These are phyloP conservation scores for Petrocephalus schoutedeni DNA, from an alignment of 2,797 vertebrate genomes.

Conservation along the genomic window DNA sequence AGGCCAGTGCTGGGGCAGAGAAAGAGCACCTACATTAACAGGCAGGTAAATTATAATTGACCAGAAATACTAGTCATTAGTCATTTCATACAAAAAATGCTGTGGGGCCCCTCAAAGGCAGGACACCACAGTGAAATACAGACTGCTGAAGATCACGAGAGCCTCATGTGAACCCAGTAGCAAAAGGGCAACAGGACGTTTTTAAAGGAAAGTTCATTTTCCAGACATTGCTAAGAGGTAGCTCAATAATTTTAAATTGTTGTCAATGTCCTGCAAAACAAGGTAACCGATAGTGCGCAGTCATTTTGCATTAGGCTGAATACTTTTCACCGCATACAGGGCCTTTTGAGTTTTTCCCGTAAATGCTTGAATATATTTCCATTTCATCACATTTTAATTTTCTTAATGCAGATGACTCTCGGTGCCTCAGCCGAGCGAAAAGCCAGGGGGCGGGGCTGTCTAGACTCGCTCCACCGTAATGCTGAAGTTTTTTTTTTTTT, in stretches of 20 bases:
- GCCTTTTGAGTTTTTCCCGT: slow-evolving; percentile 18
- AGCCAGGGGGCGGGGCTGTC: not conserved
- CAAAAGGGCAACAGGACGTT: not conserved
- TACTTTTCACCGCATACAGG: not conserved
- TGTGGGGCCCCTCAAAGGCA: not conserved
- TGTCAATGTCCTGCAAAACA: not conserved
- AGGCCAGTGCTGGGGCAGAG: not conserved
- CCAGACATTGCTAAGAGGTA: not conserved
- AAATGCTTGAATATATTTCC: not conserved
- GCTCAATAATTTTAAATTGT: not conserved
- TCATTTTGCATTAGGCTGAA: slow-evolving; percentile 18
- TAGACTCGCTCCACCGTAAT: not conserved
- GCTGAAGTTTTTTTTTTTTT: slow-evolving; percentile 3
- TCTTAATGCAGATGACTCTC: slow-evolving; percentile 29
- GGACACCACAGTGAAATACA: not conserved
- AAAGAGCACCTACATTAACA: not conserved
- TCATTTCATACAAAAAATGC: not conserved
- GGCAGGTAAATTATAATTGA: not conserved
- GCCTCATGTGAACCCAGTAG: not conserved
- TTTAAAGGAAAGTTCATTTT: not conserved
- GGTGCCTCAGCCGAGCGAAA: not conserved
- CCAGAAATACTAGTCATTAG: not conserved
- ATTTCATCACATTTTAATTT: slow-evolving; percentile 30
- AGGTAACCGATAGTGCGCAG: too few relatives aligned
- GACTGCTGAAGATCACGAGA: not conserved